A percentile compares a stretch with the other conserved stretches of the same genome.
These are phyloP conservation scores for Tragelaphus oryx DNA, from an alignment of 2,797 vertebrate genomes.

Conservation along the genomic window DNA sequence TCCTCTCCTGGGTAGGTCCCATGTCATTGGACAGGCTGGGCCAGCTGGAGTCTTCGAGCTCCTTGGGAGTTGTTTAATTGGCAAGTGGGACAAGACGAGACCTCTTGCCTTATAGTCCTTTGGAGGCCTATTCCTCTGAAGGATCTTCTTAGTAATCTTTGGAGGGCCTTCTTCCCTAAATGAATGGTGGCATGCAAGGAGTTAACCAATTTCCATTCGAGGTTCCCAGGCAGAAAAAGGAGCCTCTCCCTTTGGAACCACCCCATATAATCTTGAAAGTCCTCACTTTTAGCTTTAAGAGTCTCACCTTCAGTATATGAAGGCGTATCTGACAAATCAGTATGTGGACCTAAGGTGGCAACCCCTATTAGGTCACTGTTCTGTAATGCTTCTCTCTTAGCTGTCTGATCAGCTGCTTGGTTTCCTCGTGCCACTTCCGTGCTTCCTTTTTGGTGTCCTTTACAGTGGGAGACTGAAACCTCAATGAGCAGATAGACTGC, in stretches of 20 bases:
- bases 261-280: background rate
- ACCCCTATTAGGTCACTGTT: background rate
- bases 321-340: background rate
- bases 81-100: background rate
- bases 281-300: background rate
- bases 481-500: accelerated
- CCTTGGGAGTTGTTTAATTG: background rate
- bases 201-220: background rate
- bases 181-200: background rate
- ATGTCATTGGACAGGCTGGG: accelerated
- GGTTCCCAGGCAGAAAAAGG: background rate
- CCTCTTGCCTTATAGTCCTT: accelerated
- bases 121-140: background rate
- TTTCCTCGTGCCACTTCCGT: accelerated
- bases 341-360: background rate
- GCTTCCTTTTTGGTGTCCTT: background rate
- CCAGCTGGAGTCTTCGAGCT: background rate
- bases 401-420: background rate
- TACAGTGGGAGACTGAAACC: background rate
- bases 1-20: background rate
- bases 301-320: background rate
- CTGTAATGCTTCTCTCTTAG: background rate
- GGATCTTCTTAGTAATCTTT: background rate
- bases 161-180: background rate
- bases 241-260: background rate